A percentile compares a stretch with the other conserved stretches of the same genome.
phyloP scores from a whole-genome alignment of 2,113 vertebrate genomes.

The Xiphorhynchus elegans region DNA sequence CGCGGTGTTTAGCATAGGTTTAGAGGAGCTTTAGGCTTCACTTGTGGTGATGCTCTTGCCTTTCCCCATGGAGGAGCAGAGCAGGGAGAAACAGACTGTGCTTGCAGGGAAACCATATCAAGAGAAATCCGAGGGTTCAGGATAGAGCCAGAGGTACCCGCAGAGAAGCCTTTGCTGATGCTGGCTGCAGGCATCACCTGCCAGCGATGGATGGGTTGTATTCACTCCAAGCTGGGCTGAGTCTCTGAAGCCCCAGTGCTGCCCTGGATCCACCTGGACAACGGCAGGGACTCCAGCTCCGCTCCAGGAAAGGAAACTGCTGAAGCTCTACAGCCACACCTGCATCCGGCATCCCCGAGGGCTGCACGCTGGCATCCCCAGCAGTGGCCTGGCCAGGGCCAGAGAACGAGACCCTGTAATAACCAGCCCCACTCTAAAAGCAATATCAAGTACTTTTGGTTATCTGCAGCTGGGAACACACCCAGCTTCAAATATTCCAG shows the following conservation, averaged over 20 bases:
- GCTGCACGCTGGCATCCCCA: not conserved
- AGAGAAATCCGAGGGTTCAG: not conserved
- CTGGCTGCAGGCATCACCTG: not conserved
- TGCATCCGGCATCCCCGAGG: rapidly evolving
- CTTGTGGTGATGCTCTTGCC: rapidly evolving
- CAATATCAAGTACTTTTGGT: conserved; percentile 28
- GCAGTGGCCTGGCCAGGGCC: not conserved
- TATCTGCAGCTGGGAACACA: conserved; percentile 62
- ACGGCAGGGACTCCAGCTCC: not conserved
- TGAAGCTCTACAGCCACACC: not conserved
- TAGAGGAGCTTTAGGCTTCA: not conserved
- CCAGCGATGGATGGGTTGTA: rapidly evolving
- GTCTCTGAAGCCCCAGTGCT: not conserved
- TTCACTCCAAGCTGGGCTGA: rapidly evolving
- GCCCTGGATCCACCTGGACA: not conserved
- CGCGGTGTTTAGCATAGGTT: not conserved
- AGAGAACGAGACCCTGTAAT: not conserved
- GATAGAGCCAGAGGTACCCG: not conserved
- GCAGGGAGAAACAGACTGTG: not conserved
- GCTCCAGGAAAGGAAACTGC: not conserved
- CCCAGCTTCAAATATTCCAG: conserved; percentile 61
- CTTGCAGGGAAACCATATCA: not conserved
- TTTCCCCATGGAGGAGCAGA: not conserved
- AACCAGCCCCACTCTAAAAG: not conserved
- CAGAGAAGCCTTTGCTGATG: not conserved